These are phyloP conservation scores for Aromia moschata DNA, from an alignment of 2,888 invertebrate genomes.

Conservation along the genomic window DNA sequence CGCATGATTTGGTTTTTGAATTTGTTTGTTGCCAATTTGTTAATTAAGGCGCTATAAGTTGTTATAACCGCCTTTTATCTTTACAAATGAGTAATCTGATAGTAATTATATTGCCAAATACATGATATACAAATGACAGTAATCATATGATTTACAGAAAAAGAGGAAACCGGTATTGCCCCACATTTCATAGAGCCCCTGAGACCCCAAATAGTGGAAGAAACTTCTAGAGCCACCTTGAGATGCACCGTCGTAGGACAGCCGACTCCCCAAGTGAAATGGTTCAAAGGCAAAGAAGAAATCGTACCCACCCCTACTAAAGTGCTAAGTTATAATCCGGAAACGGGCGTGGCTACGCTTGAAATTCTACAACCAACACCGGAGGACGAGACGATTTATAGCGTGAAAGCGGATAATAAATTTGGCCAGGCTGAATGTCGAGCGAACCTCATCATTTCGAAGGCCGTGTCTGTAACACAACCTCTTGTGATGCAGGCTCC, in stretches of 20 bases:
- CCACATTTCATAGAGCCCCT: constrained; percentile 74
- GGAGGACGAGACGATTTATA: constrained; percentile 75
- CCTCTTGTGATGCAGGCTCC: constrained; percentile 72
- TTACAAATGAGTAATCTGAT: no score
- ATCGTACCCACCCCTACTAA: constrained; percentile 68
- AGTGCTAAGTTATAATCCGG: constrained; percentile 68
- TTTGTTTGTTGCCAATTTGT: no score
- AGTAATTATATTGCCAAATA: no score
- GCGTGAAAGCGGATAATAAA: constrained; percentile 76
- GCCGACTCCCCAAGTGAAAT: constrained; percentile 76
- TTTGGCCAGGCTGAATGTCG: constrained; percentile 78
- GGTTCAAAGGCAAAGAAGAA: constrained; percentile 73
- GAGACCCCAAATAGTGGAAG: constrained; percentile 71
- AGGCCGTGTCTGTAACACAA: constrained; percentile 63
- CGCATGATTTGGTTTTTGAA: no score
- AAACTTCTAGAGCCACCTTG: constrained; percentile 70
- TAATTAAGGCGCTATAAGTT: no score
- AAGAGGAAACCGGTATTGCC: constrained; percentile 75
- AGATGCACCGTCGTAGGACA: constrained; percentile 75
- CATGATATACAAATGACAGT: no score
- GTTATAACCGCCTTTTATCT: no score
- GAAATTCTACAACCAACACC: constrained; percentile 71
- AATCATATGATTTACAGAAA: constrained; percentile 63
- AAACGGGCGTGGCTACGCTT: constrained; percentile 72
- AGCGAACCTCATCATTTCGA: constrained; percentile 74